Evolutionary conservation across 2,113 vertebrate genomes (phyloP), one percentile per base, ranked within the genome.

Genomic region (Scomber japonicus): DNA sequence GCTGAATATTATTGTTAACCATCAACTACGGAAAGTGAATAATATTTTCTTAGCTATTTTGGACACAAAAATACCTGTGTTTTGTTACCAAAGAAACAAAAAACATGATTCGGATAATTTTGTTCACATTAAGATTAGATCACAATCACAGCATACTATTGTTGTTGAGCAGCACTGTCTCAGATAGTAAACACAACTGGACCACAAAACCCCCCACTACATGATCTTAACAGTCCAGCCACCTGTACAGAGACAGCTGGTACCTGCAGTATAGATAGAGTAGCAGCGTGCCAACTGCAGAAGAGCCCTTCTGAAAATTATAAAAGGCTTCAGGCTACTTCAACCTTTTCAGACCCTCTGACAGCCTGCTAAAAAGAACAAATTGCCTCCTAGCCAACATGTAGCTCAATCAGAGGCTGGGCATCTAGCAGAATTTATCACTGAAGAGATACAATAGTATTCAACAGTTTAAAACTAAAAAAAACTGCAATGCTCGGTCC

Each of bases 311-410:
- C 45, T 75, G 56, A 59, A 76, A 78, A 70, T 80, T 66, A 83
- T 75, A 75, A 77, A 82, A 78, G 59, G 73, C 31, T 40, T 78
- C 84, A 65, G 73, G 74, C 65, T 63, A 57, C 53, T 69, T 69
- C 70, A 75, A 80, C 83, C 81, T 79, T 27, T 77, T 71, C 69
- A 74, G 63, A 46, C 75, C 31, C 27, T 70, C 65, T 69, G 82
- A 82, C 77, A 80, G 78, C 46, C 53, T 19, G 79, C 79, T 85
- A 79, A 91, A 83, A 67, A 88, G 74, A 89, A 86, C 53, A 19
- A 56, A 85, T 77, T 88, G 83, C 71, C 66, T 76, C 51, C 40
- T 21, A 62, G 76, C 80, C 75, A 75, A 31, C 64, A 71, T 64
- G 68, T 40, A 75, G 79, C 81, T 86, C 80, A 91, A 73, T 87